Evolutionary conservation across 1,140 invertebrate species (phyloP).

Genomic region (Zaprionus davidi): DNA sequence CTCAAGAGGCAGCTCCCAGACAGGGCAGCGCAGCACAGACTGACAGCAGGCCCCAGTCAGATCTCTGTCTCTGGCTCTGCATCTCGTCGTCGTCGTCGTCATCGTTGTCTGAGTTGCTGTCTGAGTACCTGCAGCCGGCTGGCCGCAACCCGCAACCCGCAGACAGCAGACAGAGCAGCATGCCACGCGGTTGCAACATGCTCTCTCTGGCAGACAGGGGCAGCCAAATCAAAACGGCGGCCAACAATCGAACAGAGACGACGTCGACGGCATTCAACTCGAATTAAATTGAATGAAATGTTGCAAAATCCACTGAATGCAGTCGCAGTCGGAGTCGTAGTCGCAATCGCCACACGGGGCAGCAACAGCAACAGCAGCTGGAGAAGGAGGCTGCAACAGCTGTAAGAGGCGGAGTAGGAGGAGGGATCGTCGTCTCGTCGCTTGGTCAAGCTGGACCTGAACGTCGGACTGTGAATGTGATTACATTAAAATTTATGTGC

Average conservation of each 20-base stretch:
- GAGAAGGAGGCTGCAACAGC: conserved; percentile 26
- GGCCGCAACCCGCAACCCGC: conserved; percentile 21
- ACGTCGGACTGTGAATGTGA: conserved; percentile 65
- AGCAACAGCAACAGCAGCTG: conserved; percentile 12
- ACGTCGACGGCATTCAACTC: conserved; percentile 53
- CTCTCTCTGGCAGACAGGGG: conserved; percentile 22
- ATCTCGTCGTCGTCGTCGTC: conserved; percentile 12
- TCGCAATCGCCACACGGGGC: conserved; percentile 10
- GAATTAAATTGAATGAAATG: conserved; percentile 76
- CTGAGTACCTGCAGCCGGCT: conserved; percentile 23
- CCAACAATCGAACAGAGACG: conserved; percentile 50
- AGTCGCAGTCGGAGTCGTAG: conserved; percentile 9
- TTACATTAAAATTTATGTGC: conserved; percentile 82
- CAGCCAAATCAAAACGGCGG: conserved; percentile 52
- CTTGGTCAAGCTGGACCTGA: conserved; percentile 49
- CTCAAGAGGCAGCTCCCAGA: conserved; percentile 25
- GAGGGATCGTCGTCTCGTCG: conserved; percentile 12
- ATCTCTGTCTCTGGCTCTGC: conserved; percentile 28
- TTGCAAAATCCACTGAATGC: conserved; percentile 59
- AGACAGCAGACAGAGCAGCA: conserved; percentile 13
- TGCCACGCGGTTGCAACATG: conserved; percentile 51
- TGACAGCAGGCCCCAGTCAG: conserved; percentile 36
- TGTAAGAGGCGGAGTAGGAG: conserved; percentile 13
- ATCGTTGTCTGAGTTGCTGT: conserved; percentile 8
- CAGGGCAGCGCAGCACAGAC: conserved; percentile 15